Evolutionary conservation across 2,113 vertebrate genomes (phyloP), one percentile per base, ranked within the genome.

Genomic region (Ailurus styani): DNA sequence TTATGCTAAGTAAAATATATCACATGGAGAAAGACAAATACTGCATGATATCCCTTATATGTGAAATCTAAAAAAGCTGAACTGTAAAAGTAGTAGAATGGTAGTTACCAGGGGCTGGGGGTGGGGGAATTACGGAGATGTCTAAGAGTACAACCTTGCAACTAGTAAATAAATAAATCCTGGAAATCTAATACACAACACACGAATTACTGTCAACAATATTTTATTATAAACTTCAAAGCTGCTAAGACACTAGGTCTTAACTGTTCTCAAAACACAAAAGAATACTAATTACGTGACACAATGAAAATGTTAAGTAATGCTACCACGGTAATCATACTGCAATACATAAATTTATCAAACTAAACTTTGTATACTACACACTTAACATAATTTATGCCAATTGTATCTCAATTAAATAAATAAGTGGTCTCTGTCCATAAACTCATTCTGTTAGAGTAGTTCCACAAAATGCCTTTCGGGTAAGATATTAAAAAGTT

Each of bases 401-500:
- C 68, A 57, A 50, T 31, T 64, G 62, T 78, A 40, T 34, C 52
- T 50, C 68, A 57, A 47, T 50, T 84, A 93, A 75, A 57, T 40
- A 66, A 87, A 47, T 45, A 87, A 72, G 84, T 31, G 18, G 1
- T 60, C 40, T 68, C 50, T 40, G 37, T 64, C 13, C 18, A 91
- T 25, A 21, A 95, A 88, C 40, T 84, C 25, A 75, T 79, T 94
- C 42, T 86, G 72, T 83, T 25, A 40, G 12, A 47, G 4, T 5
- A 87, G 20, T 88, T 96, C 40, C 52, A 96, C 3, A 90, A 60
- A 95, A 11, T 20, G 47, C 62, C 84, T 68, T 77, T 93, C n/a
- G 66, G 25, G 23, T 77, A 96, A 88, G 29, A 91, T 54, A 23
- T 97, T 84, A 90, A 87, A 95, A 95, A 73, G 23, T 12, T 37